These are phyloP conservation scores for Balaeniceps rex DNA, from an alignment of 2,113 vertebrate species.

Conservation along the genomic window DNA sequence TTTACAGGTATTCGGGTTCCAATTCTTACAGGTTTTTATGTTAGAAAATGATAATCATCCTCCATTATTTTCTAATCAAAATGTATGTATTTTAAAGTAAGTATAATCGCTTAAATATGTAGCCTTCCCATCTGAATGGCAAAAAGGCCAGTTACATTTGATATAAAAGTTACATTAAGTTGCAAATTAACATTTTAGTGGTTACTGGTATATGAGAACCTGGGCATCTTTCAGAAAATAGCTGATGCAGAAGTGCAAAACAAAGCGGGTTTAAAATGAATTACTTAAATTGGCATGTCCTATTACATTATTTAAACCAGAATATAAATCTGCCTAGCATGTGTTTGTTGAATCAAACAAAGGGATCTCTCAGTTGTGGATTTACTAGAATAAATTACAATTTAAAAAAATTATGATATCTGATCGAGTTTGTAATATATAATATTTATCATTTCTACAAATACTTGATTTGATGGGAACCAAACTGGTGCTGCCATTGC, in stretches of 20 bases:
- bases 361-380: neutral
- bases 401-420: neutral
- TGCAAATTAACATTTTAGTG: neutral
- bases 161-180: neutral
- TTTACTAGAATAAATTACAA: neutral
- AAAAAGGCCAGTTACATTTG: neutral
- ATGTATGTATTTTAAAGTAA: neutral
- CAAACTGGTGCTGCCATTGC: neutral
- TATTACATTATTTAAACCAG: neutral
- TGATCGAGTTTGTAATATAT: neutral
- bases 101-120: neutral
- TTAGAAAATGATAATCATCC: neutral
- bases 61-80: neutral
- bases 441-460: constrained; percentile 1
- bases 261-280: neutral
- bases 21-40: neutral
- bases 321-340: neutral
- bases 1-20: neutral
- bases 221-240: neutral
- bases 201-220: neutral
- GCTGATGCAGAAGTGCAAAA: neutral
- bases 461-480: constrained; percentile 36
- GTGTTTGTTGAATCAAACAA: neutral
- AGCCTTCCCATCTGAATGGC: neutral
- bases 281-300: neutral